Base-by-base conservation (phyloP, 1,140 invertebrate genomes). In the Bombus haemorrhoidalis region DNA sequence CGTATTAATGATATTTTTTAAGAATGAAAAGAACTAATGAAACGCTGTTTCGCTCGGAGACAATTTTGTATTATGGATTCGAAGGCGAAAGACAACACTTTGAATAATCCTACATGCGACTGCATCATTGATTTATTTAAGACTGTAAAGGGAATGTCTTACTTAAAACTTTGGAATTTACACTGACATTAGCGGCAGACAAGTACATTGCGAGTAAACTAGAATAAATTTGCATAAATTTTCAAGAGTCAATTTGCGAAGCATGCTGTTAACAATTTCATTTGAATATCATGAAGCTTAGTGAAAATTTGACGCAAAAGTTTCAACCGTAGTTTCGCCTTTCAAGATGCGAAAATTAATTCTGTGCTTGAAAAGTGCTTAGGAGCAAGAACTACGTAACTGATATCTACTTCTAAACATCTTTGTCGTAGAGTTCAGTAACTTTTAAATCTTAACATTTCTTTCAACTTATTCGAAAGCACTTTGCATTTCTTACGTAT, bases 161-260 rank as follows among this genome's bases (percentile, higher is more conserved):
- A n/a, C 1, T 43, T 18, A 2, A 47, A 75, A 47, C 3, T 47
- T 12, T 1, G 22, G 22, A 37, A 64, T 18, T 47, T 37, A n/a
- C 79, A 28, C 10, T 25, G 53, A 4, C 13, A 64, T 18, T 28
- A 66, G 18, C 3, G 25, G 2, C 5, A 32, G 28, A 34, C 41
- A 22, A 28, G 3, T 18, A 22, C 1, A 34, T 10, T n/a, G 22
- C 18, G 59, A 8, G 2, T 32, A n/a, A 47, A 37, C 28, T 22
- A 34, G 43, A 76, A 76, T 83, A 83, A 76, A 76, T 83, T 76
- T 83, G 2, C 73, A 76, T 68, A 34, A 53, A 68, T 76, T 66
- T 34, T 32, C 57, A 25, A 13, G 34, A 53, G 41, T 83, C 72
- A 66, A 28, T 66, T 75, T 83, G n/a, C 81, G 53, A 76, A 25